Evolutionary conservation across 2,113 vertebrate genomes (phyloP).

Genomic region (Paramormyrops kingsleyae): DNA sequence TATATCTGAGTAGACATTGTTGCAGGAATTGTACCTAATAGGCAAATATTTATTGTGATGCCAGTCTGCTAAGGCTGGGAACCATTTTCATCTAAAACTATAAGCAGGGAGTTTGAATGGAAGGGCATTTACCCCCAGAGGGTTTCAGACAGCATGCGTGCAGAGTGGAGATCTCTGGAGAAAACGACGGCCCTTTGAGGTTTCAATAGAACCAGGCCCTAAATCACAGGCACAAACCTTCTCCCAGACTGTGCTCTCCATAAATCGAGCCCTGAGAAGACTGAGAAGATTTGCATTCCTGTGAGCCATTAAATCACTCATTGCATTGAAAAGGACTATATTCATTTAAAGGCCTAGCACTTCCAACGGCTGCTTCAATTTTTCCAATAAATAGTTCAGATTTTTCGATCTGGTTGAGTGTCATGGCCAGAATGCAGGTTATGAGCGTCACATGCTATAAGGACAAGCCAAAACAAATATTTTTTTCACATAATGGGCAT

Average conservation of each 20-base stretch:
- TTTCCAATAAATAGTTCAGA: neutral
- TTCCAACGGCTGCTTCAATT: neutral
- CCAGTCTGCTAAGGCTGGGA: neutral
- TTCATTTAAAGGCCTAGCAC: neutral
- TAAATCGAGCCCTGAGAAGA: neutral
- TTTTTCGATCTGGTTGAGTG: neutral
- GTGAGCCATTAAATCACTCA: conserved; percentile 5
- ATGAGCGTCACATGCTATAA: neutral
- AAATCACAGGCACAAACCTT: conserved; percentile 6
- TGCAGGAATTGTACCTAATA: neutral
- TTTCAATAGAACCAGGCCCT: conserved; percentile 2
- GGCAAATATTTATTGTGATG: neutral
- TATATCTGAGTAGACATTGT: neutral
- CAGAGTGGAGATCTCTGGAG: neutral
- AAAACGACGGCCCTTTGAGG: neutral
- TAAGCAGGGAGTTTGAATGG: neutral
- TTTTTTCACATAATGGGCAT: neutral
- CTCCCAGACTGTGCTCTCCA: neutral
- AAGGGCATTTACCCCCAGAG: neutral
- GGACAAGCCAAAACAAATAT: neutral
- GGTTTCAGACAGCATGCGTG: neutral
- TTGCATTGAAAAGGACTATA: conserved; percentile 13
- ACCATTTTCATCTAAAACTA: neutral
- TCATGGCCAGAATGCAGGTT: neutral
- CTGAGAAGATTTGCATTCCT: conserved; percentile 17